Base-by-base conservation (phyloP, 1,140 invertebrate genomes). In the Caerostris darwini region DNA sequence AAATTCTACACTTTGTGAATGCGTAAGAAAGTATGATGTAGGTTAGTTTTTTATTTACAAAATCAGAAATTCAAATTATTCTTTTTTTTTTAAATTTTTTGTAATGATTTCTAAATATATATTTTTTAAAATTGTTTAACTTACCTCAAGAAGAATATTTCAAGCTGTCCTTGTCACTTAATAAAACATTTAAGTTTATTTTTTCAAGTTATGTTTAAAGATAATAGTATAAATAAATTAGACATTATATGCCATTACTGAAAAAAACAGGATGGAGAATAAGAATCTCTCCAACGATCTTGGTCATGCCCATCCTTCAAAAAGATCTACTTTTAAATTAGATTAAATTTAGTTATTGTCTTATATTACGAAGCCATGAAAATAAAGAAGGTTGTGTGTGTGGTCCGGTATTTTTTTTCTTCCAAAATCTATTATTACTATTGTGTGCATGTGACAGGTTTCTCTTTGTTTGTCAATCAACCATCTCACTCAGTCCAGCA, bases 381-480 rank as follows among this genome's bases (percentile, higher is more conserved):
- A 53, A 77, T 53, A 4, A 12, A 12, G 4, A 8, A 77, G 34
- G 50, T 34, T 34, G 71, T 77, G 71, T 77, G 71, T 77, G 71
- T 77, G 71, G 71, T 77, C 71, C 12, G 34, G 10, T 10, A 53
- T 34, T 77, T 77, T 71, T 2, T 34, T 34, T 34, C n/a, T 34
- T 5, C 50, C 14, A 34, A 14, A 12, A 8, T 77, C 7, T 77
- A 53, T 77, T 53, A 77, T 77, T 77, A 77, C 34, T 77, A 77
- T 50, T 77, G 71, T 77, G 1, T 10, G 53, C 34, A 53, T 34
- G 10, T 77, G 34, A 77, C 34, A 77, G 71, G 14, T 34, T 77
- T 77, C 71, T 77, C 50, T 77, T 77, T 50, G 10, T 5, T 53
- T 77, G 71, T 77, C 71, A 77, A 12, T 77, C 71, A 77, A 77